Evolutionary conservation across 2,888 invertebrate species (phyloP), one percentile per base, ranked within the genome.

Genomic region (Caenorhabditis sp.): DNA sequence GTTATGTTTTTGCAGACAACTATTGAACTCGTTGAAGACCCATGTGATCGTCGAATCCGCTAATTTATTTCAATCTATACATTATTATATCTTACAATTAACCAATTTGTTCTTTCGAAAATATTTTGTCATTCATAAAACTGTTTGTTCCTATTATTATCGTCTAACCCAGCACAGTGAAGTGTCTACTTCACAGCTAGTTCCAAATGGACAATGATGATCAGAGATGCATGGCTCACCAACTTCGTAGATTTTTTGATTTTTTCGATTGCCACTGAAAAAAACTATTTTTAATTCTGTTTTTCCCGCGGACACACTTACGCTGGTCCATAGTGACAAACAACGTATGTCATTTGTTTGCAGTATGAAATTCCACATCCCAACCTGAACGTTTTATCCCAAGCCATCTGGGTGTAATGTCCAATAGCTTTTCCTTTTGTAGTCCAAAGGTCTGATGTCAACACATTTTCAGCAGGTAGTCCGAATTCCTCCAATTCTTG

Each of bases 331-430:
- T 79, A 79, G 53, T 79, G 78, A 65, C 78, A 79, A 36, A 79
- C 78, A n/a, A 79, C 69, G 60, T 75, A 79, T 20, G 76, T 74
- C 78, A 79, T 79, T 20, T 70, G 64, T 3, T 76, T 76, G 21
- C 78, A 79, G 57, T 74, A 70, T 5, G 71, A 65, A 5, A 79
- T 71, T 52, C 74, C 71, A 66, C 78, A 79, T 14, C 78, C 78
- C 10, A 79, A 64, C 7, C 76, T 74, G 38, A 65, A 79, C 10
- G 71, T 75, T 59, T 72, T 63, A 56, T 76, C 76, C 78, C 78
- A 79, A 23, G 78, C 78, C 78, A 79, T 79, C 72, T 79, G 67
- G 12, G 78, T 79, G 67, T 76, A 79, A 67, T 79, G 78, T 36
- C 78, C 78, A 20, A 79, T 69, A 26, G 70, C 71, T 72, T 76